phyloP scores from a whole-genome alignment of 2,888 invertebrate genomes.

The Leptopilina syphax region DNA sequence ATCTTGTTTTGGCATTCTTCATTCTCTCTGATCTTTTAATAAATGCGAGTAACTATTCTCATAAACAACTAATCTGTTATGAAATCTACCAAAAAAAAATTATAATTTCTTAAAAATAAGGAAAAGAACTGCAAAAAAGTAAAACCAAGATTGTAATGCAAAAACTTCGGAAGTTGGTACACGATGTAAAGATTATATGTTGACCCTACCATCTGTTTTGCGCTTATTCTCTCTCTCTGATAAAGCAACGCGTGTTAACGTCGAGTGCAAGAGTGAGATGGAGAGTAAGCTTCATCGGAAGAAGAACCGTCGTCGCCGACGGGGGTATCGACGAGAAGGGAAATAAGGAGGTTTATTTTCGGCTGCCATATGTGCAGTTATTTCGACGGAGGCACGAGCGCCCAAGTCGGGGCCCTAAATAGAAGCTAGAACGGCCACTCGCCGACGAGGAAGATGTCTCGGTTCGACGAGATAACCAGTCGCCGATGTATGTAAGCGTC shows the following conservation, averaged over 20 bases:
- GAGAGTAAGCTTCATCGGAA: conserved; percentile 15
- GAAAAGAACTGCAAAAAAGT: too few relatives aligned
- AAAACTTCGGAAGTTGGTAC: not conserved
- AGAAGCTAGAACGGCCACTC: conserved; percentile 44
- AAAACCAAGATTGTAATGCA: too few relatives aligned
- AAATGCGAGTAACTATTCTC: too few relatives aligned
- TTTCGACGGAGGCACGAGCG: conserved; percentile 68
- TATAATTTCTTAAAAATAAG: too few relatives aligned
- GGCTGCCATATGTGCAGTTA: conserved; percentile 75
- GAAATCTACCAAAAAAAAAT: too few relatives aligned
- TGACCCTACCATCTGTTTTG: conserved; percentile 13
- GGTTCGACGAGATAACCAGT: conserved; percentile 41
- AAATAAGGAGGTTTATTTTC: conserved; percentile 75
- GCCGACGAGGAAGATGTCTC: conserved; percentile 41
- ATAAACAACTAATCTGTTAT: too few relatives aligned
- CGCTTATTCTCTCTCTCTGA: conserved; percentile 3
- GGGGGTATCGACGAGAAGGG: conserved; percentile 69
- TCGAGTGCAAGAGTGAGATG: conserved; percentile 44
- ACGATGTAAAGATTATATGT: conserved; percentile 16
- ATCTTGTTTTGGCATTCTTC: too few relatives aligned
- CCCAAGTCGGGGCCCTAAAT: conserved; percentile 54
- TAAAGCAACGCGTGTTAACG: conserved; percentile 47
- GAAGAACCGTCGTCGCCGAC: conserved; percentile 33
- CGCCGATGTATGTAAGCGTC: conserved; percentile 39
- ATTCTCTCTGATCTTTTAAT: too few relatives aligned